Evolutionary conservation across 2,797 vertebrate genomes (phyloP).

Genomic region (Sebastes nivosus): DNA sequence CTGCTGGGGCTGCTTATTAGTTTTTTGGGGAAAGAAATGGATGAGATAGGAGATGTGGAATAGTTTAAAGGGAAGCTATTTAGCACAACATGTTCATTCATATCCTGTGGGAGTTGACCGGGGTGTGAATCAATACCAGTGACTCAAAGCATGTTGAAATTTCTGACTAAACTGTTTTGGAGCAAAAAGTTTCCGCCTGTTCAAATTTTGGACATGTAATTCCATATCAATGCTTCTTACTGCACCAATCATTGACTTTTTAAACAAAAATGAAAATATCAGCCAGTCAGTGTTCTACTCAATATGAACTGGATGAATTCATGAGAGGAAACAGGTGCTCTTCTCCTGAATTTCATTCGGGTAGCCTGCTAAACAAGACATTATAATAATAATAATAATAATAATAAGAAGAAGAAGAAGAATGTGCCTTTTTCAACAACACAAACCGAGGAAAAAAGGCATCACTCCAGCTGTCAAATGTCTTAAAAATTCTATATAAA

Average conservation of each 20-base stretch:
- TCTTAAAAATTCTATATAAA: not conserved
- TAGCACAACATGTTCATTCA: not conserved
- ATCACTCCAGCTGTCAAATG: not conserved
- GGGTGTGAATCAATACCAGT: slow-evolving; percentile 6
- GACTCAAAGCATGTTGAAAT: slow-evolving; percentile 4
- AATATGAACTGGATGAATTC: not conserved
- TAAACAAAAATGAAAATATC: not conserved
- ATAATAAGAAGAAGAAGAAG: too few relatives aligned
- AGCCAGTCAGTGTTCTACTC: not conserved
- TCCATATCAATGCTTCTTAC: not conserved
- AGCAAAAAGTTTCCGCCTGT: not conserved
- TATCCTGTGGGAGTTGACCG: not conserved
- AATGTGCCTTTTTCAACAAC: not conserved
- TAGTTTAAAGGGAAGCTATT: not conserved
- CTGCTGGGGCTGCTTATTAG: slow-evolving; percentile 14
- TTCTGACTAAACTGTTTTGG: not conserved
- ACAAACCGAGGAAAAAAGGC: not conserved
- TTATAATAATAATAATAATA: too few relatives aligned
- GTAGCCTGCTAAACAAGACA: not conserved
- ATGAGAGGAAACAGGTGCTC: not conserved
- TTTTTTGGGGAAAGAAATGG: not conserved
- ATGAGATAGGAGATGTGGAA: not conserved
- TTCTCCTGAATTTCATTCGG: not conserved
- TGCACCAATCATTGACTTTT: not conserved
- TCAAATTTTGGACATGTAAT: not conserved